Conservation (phyloP, 1,140 invertebrate species). For the Temnothorax nylanderi region DNA sequence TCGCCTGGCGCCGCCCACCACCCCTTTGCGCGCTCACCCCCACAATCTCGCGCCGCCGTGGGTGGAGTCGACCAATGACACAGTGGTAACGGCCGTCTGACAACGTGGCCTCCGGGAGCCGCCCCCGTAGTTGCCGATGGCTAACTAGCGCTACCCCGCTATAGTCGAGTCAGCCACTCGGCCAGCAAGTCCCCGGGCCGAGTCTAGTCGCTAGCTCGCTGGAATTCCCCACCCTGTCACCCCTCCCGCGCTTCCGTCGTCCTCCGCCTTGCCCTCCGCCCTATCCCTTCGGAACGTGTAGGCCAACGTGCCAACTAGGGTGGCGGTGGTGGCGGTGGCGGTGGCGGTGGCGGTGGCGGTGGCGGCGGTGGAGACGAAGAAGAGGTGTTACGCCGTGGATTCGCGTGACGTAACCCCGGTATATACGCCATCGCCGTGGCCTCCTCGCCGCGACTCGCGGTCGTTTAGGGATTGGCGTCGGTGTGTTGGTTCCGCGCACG, state of each 20-base stretch:
- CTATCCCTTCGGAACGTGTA: constrained; percentile 25
- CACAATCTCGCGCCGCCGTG: constrained; percentile 58
- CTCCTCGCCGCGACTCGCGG: constrained; percentile 60
- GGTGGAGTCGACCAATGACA: constrained; percentile 83
- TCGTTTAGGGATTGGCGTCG: constrained; percentile 63
- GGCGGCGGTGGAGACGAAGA: constrained; percentile 38
- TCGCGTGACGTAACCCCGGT: constrained; percentile 65
- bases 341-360: constrained; percentile 1
- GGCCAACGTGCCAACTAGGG: constrained; percentile 68
- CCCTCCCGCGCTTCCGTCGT: constrained; percentile 18
- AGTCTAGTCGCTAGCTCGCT: constrained; percentile 67
- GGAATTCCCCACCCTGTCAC: constrained; percentile 64
- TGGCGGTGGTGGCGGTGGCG: constrained; percentile 26
- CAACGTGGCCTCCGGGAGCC: constrained; percentile 80
- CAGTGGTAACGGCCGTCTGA: constrained; percentile 80
- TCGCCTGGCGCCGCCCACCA: constrained; percentile 69
- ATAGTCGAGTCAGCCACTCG: constrained; percentile 81
- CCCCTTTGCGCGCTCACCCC: constrained; percentile 61
- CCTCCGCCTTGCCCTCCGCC: neutral
- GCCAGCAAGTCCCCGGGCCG: constrained; percentile 83
- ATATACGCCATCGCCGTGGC: constrained; percentile 62
- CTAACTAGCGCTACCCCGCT: constrained; percentile 80
- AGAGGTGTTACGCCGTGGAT: constrained; percentile 64
- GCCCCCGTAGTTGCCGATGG: constrained; percentile 78
- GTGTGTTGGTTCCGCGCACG: constrained; percentile 62